Percentiles rank a stretch among this genome's conserved stretches.
Conservation (phyloP, 2,888 invertebrate genomes). For the Glomeris marginata region DNA sequence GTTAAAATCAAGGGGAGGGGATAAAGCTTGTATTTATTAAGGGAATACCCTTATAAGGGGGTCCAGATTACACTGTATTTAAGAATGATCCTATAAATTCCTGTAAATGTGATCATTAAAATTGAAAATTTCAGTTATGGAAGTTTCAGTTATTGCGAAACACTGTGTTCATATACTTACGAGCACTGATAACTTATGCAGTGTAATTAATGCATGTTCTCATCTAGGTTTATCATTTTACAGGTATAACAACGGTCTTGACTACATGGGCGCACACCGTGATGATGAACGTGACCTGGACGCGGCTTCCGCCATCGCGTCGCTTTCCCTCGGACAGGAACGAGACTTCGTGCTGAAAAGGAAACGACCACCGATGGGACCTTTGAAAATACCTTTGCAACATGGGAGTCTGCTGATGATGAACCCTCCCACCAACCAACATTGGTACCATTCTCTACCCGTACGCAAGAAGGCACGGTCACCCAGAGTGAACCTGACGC, state of each 20-base stretch:
- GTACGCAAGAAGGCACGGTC: constrained; percentile 38
- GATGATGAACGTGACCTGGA: constrained; percentile 54
- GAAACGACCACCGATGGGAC: neutral
- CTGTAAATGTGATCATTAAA: no score
- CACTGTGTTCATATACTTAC: neutral
- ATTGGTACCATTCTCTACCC: constrained; percentile 56
- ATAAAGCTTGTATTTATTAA: no score
- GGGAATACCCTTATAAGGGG: no score
- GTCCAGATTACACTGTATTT: no score
- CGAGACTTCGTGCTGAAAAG: constrained; percentile 50
- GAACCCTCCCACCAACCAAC: constrained; percentile 52
- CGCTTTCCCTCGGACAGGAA: constrained; percentile 47
- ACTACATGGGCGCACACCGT: constrained; percentile 54
- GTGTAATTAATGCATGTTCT: neutral
- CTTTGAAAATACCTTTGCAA: constrained; percentile 30
- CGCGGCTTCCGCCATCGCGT: constrained; percentile 45
- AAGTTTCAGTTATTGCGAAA: neutral
- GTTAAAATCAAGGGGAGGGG: no score
- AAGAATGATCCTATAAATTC: no score
- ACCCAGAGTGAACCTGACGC: constrained; percentile 49
- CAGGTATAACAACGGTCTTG: constrained; percentile 50
- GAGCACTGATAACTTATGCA: neutral
- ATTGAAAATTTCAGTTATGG: no score
- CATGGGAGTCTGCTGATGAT: constrained; percentile 51
- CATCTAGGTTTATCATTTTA: constrained; percentile 1